These are phyloP conservation scores for Gasterosteus aculeatus DNA, from an alignment of 2,113 vertebrate species.

Conservation along the genomic window DNA sequence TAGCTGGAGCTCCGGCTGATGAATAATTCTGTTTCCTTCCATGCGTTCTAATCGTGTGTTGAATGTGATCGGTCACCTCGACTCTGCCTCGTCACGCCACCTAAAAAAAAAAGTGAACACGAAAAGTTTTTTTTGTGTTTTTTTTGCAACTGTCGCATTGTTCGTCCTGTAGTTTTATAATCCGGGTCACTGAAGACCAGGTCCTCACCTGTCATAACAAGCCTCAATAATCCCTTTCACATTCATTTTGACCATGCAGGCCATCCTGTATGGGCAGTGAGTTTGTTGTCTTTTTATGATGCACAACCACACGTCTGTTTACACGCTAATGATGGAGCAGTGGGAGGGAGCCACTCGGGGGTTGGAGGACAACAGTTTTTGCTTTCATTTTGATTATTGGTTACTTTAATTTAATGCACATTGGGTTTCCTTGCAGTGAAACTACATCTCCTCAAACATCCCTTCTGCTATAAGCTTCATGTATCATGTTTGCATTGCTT, in stretches of 20 bases:
- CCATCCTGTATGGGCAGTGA: background rate
- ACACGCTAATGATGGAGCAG: background rate
- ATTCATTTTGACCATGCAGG: conserved; percentile 8
- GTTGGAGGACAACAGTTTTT: background rate
- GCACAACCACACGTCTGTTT: background rate
- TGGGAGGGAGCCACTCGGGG: background rate
- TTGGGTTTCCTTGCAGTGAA: background rate
- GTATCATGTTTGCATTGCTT: background rate
- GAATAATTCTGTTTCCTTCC: conserved; percentile 10
- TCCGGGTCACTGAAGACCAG: background rate
- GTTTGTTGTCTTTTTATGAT: background rate
- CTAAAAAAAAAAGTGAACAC: background rate
- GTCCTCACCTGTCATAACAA: background rate
- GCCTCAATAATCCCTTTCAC: conserved; percentile 6
- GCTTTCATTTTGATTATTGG: background rate
- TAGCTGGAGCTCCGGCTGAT: background rate
- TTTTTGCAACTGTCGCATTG: background rate
- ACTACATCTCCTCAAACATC: background rate
- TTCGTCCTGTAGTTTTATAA: background rate
- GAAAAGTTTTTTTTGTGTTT: background rate
- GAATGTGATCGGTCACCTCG: conserved; percentile 1
- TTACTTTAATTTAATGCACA: background rate
- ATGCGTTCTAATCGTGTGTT: background rate
- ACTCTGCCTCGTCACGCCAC: background rate
- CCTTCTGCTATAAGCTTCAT: background rate